Conservation (phyloP, 1,140 invertebrate species). For the Harlomillsia oculata region DNA sequence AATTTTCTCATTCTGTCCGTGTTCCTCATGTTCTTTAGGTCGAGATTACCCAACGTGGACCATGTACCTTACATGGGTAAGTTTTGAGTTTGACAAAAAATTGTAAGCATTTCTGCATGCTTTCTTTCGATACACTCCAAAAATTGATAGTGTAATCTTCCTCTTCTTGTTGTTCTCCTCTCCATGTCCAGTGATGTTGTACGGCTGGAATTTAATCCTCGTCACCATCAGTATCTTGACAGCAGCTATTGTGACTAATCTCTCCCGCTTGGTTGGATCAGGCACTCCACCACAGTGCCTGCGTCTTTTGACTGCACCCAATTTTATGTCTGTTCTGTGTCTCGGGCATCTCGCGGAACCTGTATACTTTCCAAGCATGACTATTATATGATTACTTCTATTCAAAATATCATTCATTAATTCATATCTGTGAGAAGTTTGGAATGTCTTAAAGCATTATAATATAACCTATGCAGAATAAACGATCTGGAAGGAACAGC, state of each 20-base stretch:
- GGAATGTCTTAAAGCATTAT: no score
- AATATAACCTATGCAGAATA: no score
- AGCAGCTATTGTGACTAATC: conserved; percentile 8
- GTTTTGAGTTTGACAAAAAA: neutral
- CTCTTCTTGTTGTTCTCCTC: neutral
- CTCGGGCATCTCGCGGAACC: conserved; percentile 11
- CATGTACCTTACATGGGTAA: conserved; percentile 30
- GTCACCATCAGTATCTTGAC: conserved; percentile 15
- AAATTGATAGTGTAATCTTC: neutral
- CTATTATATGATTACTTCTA: no score
- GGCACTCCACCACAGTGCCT: conserved; percentile 18
- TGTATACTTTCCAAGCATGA: no score
- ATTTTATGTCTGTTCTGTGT: conserved; percentile 18
- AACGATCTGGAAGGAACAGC: conserved; percentile 6
- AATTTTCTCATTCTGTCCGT: conserved; percentile 22
- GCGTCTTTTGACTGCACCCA: conserved; percentile 9
- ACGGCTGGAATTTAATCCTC: conserved; percentile 28
- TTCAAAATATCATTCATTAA: no score
- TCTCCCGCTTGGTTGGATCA: conserved; percentile 10
- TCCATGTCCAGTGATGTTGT: conserved; percentile 17
- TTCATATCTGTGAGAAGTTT: no score
- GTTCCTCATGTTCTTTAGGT: conserved; percentile 29
- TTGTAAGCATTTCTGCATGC: no score
- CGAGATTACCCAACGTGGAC: conserved; percentile 23
- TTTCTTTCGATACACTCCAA: neutral